Evolutionary conservation across 1,140 invertebrate genomes (phyloP).

Genomic region (Mya arenaria): DNA sequence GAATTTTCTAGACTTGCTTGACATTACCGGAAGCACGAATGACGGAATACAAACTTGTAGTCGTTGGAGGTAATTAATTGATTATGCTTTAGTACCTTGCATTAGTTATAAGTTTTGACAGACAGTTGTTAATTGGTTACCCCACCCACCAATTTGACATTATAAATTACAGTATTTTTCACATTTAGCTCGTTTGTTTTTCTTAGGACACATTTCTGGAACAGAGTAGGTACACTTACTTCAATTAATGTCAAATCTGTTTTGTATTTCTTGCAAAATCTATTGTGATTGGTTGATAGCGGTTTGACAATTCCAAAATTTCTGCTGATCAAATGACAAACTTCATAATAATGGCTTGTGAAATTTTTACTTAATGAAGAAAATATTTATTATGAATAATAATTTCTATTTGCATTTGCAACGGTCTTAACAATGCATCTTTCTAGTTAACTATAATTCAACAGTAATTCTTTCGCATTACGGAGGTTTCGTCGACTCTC

Average conservation of each 20-base stretch:
- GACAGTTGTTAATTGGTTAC: not conserved
- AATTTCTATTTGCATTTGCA: too few species aligned
- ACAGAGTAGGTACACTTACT: not conserved
- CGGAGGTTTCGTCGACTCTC: too few species aligned
- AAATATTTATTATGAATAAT: too few species aligned
- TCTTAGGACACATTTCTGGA: not conserved
- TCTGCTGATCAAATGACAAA: too few species aligned
- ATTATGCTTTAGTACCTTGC: slow-evolving; percentile 10
- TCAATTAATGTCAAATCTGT: not conserved
- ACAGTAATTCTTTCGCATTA: too few species aligned
- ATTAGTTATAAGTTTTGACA: not conserved
- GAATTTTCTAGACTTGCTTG: slow-evolving; percentile 14
- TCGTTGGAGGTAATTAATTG: slow-evolving; percentile 83
- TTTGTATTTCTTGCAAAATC: not conserved
- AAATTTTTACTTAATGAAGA: too few species aligned
- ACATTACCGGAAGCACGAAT: slow-evolving; percentile 69
- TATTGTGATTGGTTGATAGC: not conserved
- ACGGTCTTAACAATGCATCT: too few species aligned
- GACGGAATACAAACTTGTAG: slow-evolving; percentile 86
- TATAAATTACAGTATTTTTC: not conserved
- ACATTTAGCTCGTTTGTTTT: not conserved
- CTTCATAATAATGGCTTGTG: too few species aligned
- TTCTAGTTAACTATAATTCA: too few species aligned
- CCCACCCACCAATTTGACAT: slow-evolving; percentile 1
- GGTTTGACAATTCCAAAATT: not conserved